These are phyloP conservation scores for Megamerina dolium DNA, from an alignment of 2,888 invertebrate species.

Conservation along the genomic window DNA sequence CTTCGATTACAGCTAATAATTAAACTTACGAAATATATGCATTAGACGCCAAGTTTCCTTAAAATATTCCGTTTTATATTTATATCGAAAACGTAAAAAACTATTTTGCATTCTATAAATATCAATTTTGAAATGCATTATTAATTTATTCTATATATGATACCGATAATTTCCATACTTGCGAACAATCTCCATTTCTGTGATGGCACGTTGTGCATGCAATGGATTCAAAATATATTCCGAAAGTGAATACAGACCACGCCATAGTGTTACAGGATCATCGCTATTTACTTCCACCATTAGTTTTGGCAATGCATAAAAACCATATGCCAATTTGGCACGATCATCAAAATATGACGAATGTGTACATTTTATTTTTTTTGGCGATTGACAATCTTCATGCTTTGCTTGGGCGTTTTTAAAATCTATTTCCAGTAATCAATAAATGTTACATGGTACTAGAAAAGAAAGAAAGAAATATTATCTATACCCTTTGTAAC, in stretches of 20 bases:
- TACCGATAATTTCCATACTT: slow-evolving; percentile 25
- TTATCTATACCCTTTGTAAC: slow-evolving; percentile 17
- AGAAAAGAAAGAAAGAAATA: neutral
- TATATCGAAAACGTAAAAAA: slow-evolving; percentile 22
- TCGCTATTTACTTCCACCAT: slow-evolving; percentile 35
- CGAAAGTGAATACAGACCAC: slow-evolving; percentile 32
- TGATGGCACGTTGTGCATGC: slow-evolving; percentile 33
- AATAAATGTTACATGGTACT: too few relatives aligned
- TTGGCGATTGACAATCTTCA: slow-evolving; percentile 9
- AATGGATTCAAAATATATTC: slow-evolving; percentile 38
- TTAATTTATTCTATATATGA: too few relatives aligned
- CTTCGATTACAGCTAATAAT: too few relatives aligned
- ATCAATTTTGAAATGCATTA: too few relatives aligned
- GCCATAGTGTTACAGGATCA: slow-evolving; percentile 27
- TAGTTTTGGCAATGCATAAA: slow-evolving; percentile 34
- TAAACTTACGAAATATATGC: slow-evolving; percentile 25
- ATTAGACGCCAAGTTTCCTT: slow-evolving; percentile 15
- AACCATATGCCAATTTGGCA: slow-evolving; percentile 36
- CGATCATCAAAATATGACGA: slow-evolving; percentile 33
- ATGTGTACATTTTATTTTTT: slow-evolving; percentile 14
- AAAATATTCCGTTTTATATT: slow-evolving; percentile 14
- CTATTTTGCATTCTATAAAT: slow-evolving; percentile 20
- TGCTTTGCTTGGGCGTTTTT: slow-evolving; percentile 19
- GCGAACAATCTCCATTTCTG: slow-evolving; percentile 33
- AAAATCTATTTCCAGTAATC: too few relatives aligned